phyloP scores from a whole-genome alignment of 2,797 vertebrate species.

The Nannoperca obscura region DNA sequence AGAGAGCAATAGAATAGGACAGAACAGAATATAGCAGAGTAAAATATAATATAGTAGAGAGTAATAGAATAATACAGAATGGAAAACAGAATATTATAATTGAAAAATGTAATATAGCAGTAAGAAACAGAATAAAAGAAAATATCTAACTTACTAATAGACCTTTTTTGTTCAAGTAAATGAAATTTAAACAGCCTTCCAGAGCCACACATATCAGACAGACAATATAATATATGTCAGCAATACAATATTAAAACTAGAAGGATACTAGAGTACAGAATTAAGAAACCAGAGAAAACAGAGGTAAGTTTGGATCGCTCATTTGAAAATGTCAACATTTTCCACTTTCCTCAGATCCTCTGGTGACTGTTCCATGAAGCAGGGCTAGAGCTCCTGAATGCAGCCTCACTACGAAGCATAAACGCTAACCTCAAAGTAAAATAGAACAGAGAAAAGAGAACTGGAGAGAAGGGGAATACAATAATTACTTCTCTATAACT shows the following conservation, averaged over 20 bases:
- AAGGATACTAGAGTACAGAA: background rate
- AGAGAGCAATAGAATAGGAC: background rate
- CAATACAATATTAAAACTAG: background rate
- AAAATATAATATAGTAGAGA: background rate
- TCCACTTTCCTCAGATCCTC: constrained; percentile 33
- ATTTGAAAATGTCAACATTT: constrained; percentile 37
- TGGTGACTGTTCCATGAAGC: constrained; percentile 23
- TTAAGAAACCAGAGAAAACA: background rate
- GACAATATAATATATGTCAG: background rate
- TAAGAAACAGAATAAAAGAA: background rate
- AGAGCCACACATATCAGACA: background rate
- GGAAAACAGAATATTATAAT: background rate
- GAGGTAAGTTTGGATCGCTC: background rate
- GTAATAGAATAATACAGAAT: background rate
- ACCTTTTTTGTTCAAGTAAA: background rate
- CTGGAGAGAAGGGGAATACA: background rate
- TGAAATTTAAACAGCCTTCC: background rate
- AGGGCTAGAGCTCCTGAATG: constrained; percentile 11
- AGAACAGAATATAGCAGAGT: background rate
- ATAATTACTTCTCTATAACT: background rate
- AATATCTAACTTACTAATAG: background rate
- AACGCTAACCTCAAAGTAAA: constrained; percentile 1
- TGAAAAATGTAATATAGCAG: background rate
- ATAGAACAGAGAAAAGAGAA: background rate
- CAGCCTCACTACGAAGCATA: constrained; percentile 20